Base-by-base conservation (phyloP, 2,113 vertebrate genomes). In the Oenanthe melanoleuca region DNA sequence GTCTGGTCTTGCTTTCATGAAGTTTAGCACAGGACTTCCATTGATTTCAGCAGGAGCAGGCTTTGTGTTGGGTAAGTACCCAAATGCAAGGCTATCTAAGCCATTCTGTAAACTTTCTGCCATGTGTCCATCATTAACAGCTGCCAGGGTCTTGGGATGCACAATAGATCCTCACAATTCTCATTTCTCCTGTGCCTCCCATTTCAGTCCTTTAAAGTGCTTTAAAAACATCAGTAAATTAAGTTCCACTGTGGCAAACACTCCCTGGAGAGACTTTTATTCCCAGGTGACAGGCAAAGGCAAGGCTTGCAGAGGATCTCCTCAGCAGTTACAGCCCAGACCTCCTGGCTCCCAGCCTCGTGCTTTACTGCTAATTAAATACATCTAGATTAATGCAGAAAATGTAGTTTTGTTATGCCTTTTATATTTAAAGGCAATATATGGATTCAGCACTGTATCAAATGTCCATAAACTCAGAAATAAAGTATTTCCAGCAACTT, bases 291-390 rank as follows among this genome's bases (percentile, higher is more conserved):
- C 64, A 72, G 88, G 73, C 94, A 89, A 92, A 92, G 52, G 79
- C 78, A 77, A 88, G 45, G 69, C 80, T 94, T 71, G 56, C 89
- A 95, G 80, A 93, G 92, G 88, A 88, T 92, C 86, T 85, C 79
- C 79, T 12, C 34, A 88, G 82, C 47, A 67, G 75, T 95, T 95
- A 94, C 79, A 56, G 31, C 65, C 87, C 95, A 96, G 95, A 96
- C 94, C 92, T 94, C 71, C 92, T 91, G 89, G 89, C 91, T 94
- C 94, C 84, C 92, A 80, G 89, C 60, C 79, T 72, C 5, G 5
- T 63, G 79, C 92, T 94, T 95, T 92, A 93, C 88, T 94, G 72
- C 79, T 95, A 92, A 97, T 95, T 94, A 96, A 94, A 92, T 86
- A 55, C 67, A 64, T 86, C 72, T 78, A 96, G 86, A 71, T 90